Evolutionary conservation across 1,140 invertebrate genomes (phyloP).

Genomic region (Ectropis grisescens): DNA sequence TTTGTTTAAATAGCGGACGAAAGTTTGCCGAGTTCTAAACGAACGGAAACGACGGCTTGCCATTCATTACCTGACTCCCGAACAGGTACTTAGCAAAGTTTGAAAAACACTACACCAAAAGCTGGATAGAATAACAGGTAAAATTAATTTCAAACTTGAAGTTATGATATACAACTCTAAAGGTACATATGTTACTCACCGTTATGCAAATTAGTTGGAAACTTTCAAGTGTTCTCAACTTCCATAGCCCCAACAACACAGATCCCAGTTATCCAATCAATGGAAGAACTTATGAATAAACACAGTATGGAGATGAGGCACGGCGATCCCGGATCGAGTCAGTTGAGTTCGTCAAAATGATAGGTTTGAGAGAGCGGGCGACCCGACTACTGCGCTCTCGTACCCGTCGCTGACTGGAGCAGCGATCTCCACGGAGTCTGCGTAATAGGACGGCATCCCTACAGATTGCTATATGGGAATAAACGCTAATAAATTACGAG

Average conservation of each 20-base stretch:
- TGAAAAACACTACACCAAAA: too few relatives aligned
- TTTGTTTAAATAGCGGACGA: slow-evolving; percentile 14
- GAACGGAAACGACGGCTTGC: background rate
- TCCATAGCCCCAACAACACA: slow-evolving; percentile 19
- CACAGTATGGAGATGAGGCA: slow-evolving; percentile 24
- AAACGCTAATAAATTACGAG: slow-evolving; percentile 67
- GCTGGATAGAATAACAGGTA: too few relatives aligned
- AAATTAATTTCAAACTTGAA: too few relatives aligned
- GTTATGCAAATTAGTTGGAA: slow-evolving; percentile 5
- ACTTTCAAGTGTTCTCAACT: slow-evolving; percentile 20
- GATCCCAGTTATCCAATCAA: slow-evolving; percentile 20
- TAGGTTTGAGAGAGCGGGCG: slow-evolving; percentile 16
- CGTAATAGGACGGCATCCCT: slow-evolving; percentile 63
- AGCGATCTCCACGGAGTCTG: slow-evolving; percentile 63
- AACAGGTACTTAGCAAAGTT: too few relatives aligned
- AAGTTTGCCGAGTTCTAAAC: slow-evolving; percentile 17
- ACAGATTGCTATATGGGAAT: slow-evolving; percentile 67
- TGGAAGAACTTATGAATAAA: slow-evolving; percentile 25
- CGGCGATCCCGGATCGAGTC: slow-evolving; percentile 18
- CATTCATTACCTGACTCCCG: too few relatives aligned
- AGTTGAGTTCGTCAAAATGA: slow-evolving; percentile 24
- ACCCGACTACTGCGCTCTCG: slow-evolving; percentile 41
- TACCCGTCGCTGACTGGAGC: slow-evolving; percentile 56
- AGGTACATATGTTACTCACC: slow-evolving; percentile 14
- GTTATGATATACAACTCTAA: too few relatives aligned